Evolutionary conservation across 2,888 invertebrate species (phyloP).

Genomic region (Spatulosminthurus flaviceps): DNA sequence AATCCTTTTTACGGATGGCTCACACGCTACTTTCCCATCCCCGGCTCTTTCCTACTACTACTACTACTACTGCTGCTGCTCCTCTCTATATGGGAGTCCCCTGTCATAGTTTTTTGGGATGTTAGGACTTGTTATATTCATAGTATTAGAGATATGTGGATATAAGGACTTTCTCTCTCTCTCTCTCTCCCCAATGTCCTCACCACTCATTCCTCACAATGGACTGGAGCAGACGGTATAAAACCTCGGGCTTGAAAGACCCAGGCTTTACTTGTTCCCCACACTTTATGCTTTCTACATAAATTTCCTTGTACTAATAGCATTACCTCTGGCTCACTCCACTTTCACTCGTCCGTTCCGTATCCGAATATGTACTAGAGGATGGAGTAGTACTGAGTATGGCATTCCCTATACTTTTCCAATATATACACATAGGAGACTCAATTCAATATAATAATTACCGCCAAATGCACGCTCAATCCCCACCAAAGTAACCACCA

Average conservation of each 20-base stretch:
- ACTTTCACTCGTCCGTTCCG: not conserved
- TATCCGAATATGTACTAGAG: too few relatives aligned
- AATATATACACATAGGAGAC: constrained; percentile 1
- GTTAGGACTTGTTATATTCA: too few relatives aligned
- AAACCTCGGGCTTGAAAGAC: not conserved
- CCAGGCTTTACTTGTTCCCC: constrained; percentile 30
- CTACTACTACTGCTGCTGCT: too few relatives aligned
- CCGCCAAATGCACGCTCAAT: constrained; percentile 32
- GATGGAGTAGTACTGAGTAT: too few relatives aligned
- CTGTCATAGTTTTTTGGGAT: not conserved
- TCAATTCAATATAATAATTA: constrained; percentile 38
- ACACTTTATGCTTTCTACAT: constrained; percentile 42
- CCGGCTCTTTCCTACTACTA: not conserved
- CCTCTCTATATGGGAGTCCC: not conserved
- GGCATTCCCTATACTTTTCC: too few relatives aligned
- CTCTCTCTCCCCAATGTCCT: not conserved
- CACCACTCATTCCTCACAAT: constrained; percentile 28
- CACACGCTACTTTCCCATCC: constrained; percentile 49
- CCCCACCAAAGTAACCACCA: constrained; percentile 27
- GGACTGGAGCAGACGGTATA: constrained; percentile 18
- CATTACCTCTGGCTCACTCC: constrained; percentile 27
- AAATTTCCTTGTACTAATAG: constrained; percentile 40
- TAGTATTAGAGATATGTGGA: not conserved
- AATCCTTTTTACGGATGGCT: constrained; percentile 61
- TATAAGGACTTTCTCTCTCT: too few relatives aligned